These are phyloP conservation scores for Ciconia boyciana DNA, from an alignment of 2,113 vertebrate genomes.

Conservation along the genomic window DNA sequence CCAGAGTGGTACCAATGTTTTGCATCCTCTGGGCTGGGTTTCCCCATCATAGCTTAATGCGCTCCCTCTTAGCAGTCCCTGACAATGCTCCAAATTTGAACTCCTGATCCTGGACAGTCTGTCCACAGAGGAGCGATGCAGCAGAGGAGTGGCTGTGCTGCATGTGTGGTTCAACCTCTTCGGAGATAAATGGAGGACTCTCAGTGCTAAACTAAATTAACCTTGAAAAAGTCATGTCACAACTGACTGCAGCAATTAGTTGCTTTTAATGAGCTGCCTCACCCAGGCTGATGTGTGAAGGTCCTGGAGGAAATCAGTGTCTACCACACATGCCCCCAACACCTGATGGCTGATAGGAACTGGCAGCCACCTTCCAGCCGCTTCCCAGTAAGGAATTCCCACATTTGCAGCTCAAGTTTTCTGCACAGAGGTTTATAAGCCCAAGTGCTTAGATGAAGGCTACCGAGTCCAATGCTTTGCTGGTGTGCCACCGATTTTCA, in stretches of 20 bases:
- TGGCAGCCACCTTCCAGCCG: background rate
- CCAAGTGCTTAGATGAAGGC: background rate
- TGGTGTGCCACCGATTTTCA: background rate
- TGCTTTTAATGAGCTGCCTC: slow-evolving; percentile 49
- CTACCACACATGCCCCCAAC: background rate
- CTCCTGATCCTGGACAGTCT: background rate
- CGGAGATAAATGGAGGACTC: background rate
- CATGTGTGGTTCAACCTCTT: background rate
- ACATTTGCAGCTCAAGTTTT: background rate
- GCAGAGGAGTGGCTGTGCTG: background rate
- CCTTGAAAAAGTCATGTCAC: slow-evolving; percentile 49
- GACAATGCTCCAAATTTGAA: background rate
- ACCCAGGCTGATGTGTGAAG: background rate
- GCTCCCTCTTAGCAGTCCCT: background rate
- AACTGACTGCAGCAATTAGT: slow-evolving; percentile 51
- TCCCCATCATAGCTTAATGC: background rate
- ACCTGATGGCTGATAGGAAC: background rate
- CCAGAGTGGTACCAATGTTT: accelerated
- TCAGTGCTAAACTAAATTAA: slow-evolving; percentile 33
- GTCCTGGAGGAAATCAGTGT: slow-evolving; percentile 42
- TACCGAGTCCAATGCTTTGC: background rate
- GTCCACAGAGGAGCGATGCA: background rate
- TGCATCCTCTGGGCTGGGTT: background rate
- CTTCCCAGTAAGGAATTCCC: background rate
- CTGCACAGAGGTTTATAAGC: background rate